Conservation (phyloP, 2,113 vertebrate genomes). For the Callithrix jacchus region DNA sequence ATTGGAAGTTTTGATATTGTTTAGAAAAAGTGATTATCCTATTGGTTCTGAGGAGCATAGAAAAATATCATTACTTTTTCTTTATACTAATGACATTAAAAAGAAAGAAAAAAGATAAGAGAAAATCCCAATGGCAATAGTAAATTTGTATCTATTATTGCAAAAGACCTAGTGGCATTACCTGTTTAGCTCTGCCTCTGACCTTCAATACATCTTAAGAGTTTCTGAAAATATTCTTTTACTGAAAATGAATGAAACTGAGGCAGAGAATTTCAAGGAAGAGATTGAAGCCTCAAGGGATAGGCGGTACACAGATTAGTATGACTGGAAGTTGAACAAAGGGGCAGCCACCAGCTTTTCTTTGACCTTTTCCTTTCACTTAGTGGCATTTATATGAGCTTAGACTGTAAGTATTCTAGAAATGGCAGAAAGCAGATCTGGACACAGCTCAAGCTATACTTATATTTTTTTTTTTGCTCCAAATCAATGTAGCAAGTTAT, state of each 20-base stretch:
- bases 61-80: not conserved
- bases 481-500: conserved; percentile 36
- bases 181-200: conserved; percentile 25
- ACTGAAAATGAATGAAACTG: conserved; percentile 58
- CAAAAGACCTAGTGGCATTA: not conserved
- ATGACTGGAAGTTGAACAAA: conserved; percentile 32
- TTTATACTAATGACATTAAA: not conserved
- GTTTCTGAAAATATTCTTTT: conserved; percentile 34
- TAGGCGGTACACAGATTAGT: not conserved
- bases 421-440: not conserved
- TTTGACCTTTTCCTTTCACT: conserved; percentile 46
- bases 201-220: conserved; percentile 29
- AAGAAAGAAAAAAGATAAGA: not conserved
- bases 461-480: not conserved
- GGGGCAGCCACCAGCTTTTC: not conserved
- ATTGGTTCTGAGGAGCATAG: not conserved
- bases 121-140: not conserved
- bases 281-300: not conserved
- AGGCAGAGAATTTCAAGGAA: conserved; percentile 33
- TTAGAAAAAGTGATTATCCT: not conserved
- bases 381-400: conserved; percentile 50
- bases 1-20: not conserved
- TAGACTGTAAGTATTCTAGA: conserved; percentile 39
- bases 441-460: not conserved
- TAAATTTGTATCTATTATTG: not conserved